Base-by-base conservation (phyloP, 1,140 invertebrate species). In the Dufourea novaeangliae region DNA sequence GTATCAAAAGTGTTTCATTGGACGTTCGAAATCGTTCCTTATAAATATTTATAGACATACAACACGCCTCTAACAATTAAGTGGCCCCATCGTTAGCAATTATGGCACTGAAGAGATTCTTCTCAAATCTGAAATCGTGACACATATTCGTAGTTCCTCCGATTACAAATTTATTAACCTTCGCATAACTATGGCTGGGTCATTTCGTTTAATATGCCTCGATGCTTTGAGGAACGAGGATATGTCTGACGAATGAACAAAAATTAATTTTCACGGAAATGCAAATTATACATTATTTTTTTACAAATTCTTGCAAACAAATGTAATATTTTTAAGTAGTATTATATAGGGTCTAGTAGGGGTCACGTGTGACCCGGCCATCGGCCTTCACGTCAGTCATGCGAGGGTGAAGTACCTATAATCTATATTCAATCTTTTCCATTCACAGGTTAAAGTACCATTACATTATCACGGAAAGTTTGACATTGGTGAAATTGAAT, bases 31-130 rank as follows among this genome's bases (percentile, higher is more conserved):
- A 39, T 20, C 20, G 11, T 54, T 25, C 20, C 14, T 25, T 63
- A 79, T 20, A 67, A 50, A 71, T 52, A 44, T 56, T 14, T 67
- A 52, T 61, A 78, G 41, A 79, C 20, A 79, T 57, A 59, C 77
- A 57, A 11, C 61, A 6, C 12, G n/a, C 54, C 37, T 75, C 46
- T 46, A 73, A 63, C 22, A 50, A 50, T 50, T 66, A 79, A 59
- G 63, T 79, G 59, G 69, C 62, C 67, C 61, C 64, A 79, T 46
- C 27, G 50, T 67, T 77, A 34, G 59, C 46, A 41, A 71, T 46
- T 85, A 85, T 85, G 83, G 70, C 77, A 85, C 79, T 74, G 61
- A 46, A 68, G 74, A 63, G 46, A 69, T 79, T 61, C 25, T 2
- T 41, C 59, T 46, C 32, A 6, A 29, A 64, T 63, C 20, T 8